phyloP scores from a whole-genome alignment of 2,113 vertebrate genomes.

The Crotalus tigris region DNA sequence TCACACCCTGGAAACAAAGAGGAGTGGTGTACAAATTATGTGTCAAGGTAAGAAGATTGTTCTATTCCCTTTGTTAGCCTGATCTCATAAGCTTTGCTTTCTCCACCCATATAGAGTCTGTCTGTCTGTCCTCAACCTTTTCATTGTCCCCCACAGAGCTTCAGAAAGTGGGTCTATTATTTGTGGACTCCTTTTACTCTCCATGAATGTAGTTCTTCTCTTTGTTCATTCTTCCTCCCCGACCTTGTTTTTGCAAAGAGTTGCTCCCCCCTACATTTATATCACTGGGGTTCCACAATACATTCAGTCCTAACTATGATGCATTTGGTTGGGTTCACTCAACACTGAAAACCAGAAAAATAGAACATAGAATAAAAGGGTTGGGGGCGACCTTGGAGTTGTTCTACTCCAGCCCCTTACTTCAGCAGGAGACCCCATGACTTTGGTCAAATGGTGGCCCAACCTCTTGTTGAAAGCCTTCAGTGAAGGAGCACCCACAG shows the following conservation, averaged over 20 bases:
- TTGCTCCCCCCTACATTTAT: not conserved
- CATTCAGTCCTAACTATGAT: not conserved
- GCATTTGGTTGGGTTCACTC: not conserved
- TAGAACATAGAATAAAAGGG: no score
- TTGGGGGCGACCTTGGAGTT: no score
- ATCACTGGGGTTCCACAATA: not conserved
- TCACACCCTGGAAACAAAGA: not conserved
- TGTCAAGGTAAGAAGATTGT: not conserved
- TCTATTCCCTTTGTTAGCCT: not conserved
- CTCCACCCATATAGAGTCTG: no score
- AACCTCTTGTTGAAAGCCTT: not conserved
- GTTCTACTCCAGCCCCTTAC: not conserved
- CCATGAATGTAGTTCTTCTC: not conserved
- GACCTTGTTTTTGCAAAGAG: not conserved
- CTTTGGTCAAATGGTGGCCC: not conserved
- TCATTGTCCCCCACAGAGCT: not conserved
- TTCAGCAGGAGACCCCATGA: not conserved
- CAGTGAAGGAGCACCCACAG: not conserved
- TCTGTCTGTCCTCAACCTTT: not conserved
- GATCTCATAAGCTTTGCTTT: not conserved
- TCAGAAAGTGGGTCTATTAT: not conserved
- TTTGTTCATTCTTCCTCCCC: not conserved
- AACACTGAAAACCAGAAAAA: not conserved
- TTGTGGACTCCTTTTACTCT: not conserved
- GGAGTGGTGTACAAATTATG: not conserved